Conservation (phyloP, 2,113 vertebrate genomes). For the Phyllostomus hastatus region DNA sequence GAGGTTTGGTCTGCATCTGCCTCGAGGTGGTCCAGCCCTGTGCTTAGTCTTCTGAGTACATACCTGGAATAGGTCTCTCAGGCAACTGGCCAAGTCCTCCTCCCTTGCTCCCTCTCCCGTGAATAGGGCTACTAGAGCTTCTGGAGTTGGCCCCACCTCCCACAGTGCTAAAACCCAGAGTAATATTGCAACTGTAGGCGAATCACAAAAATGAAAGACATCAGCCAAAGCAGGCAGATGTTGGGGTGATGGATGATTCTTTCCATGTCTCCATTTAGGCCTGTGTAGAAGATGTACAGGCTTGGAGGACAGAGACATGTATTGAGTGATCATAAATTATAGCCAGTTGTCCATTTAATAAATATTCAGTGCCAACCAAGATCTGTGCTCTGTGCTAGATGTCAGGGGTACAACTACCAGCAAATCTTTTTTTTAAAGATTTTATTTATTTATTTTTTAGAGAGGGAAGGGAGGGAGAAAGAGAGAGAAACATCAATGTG, state of each 20-base stretch:
- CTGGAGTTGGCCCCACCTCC: background rate
- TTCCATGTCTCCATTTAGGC: background rate
- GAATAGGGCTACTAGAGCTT: background rate
- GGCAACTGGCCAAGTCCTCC: background rate
- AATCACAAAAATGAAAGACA: background rate
- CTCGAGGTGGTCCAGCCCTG: background rate
- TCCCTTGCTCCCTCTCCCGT: background rate
- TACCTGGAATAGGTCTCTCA: background rate
- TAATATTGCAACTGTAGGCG: background rate
- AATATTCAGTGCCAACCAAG: background rate
- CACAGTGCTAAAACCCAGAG: background rate
- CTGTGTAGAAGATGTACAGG: background rate
- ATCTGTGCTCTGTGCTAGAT: background rate
- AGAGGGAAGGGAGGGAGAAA: too few relatives aligned
- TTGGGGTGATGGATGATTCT: background rate
- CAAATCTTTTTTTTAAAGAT: background rate
- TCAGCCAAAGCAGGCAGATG: background rate
- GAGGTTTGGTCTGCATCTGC: background rate
- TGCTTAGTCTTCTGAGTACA: constrained; percentile 12
- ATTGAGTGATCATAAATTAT: background rate
- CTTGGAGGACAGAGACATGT: background rate
- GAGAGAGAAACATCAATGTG: too few relatives aligned
- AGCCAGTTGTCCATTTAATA: background rate
- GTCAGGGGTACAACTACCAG: background rate
- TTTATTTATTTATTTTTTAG: too few relatives aligned